These are phyloP conservation scores for Tapera naevia DNA, from an alignment of 2,797 vertebrate species.

Conservation along the genomic window DNA sequence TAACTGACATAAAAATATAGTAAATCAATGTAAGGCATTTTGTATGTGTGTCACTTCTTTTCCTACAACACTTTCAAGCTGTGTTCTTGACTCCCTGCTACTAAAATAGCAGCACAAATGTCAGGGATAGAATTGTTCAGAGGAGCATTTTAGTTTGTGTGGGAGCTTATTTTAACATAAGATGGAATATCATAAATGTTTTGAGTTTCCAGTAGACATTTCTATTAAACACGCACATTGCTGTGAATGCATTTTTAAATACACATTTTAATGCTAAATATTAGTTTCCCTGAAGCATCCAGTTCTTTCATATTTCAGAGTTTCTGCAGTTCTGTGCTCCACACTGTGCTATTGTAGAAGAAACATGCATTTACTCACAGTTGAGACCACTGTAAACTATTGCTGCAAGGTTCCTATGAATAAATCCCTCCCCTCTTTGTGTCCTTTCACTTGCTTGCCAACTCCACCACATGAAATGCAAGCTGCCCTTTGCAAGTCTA, in stretches of 20 bases:
- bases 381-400: neutral
- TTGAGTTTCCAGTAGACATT: slow-evolving; percentile 25
- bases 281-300: neutral
- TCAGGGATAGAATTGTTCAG: slow-evolving; percentile 28
- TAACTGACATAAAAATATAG: neutral
- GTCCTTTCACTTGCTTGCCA: neutral
- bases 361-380: neutral
- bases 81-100: slow-evolving; percentile 1
- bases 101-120: slow-evolving; percentile 48
- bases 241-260: slow-evolving; percentile 1
- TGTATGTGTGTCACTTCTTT: neutral
- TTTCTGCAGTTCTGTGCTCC: neutral
- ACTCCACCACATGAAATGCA: neutral
- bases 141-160: slow-evolving; percentile 36
- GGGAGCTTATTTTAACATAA: slow-evolving; percentile 49
- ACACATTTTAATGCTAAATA: neutral
- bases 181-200: slow-evolving; percentile 21
- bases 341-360: neutral
- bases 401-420: neutral
- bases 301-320: neutral
- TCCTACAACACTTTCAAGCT: slow-evolving; percentile 21
- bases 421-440: neutral
- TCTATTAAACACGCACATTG: neutral
- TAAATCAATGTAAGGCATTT: neutral
- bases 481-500: neutral